Conservation (phyloP, 2,797 vertebrate species). For the Hybognathus amarus region DNA sequence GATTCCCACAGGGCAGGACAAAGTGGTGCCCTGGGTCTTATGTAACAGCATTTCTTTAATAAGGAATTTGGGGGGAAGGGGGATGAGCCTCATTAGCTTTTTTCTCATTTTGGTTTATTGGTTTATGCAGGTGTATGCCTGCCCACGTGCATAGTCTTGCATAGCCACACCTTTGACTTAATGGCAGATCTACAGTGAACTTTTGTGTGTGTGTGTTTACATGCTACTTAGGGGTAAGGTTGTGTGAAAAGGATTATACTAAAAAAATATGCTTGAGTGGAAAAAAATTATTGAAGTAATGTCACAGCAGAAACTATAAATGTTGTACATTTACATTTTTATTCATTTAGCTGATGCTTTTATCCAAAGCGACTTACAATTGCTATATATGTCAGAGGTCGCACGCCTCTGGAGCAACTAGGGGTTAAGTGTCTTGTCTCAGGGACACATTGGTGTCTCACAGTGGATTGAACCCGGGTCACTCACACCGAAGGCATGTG, state of each 20-base stretch:
- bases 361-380: too few relatives aligned
- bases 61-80: constrained; percentile 22
- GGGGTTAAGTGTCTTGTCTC: too few relatives aligned
- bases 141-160: not conserved
- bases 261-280: not conserved
- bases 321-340: not conserved
- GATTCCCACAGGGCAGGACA: constrained; percentile 30
- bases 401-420: too few relatives aligned
- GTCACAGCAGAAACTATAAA: not conserved
- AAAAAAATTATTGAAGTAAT: not conserved
- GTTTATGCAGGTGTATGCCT: not conserved
- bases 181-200: not conserved
- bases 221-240: not conserved
- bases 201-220: not conserved
- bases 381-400: too few relatives aligned
- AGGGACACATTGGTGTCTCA: too few relatives aligned
- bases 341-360: too few relatives aligned
- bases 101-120: constrained; percentile 14
- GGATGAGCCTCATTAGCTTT: constrained; percentile 37
- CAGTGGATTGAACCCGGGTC: too few relatives aligned
- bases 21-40: constrained; percentile 39
- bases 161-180: not conserved
- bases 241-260: not conserved
- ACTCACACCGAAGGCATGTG: too few relatives aligned
- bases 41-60: constrained; percentile 55